These are phyloP conservation scores for Otus scops DNA, from an alignment of 2,797 vertebrate genomes.

Conservation along the genomic window DNA sequence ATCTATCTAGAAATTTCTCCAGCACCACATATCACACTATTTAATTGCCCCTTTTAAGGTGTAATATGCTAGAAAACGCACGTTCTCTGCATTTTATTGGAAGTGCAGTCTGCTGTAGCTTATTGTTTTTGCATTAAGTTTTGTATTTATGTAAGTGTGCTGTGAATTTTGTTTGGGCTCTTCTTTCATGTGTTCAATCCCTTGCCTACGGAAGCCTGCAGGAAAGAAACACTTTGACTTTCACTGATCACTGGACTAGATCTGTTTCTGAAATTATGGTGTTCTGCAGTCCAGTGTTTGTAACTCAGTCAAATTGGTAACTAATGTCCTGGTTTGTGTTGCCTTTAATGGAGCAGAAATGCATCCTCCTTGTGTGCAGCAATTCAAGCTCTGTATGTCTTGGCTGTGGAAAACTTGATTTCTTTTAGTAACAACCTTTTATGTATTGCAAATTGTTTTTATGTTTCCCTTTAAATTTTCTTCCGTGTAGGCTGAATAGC, in stretches of 20 bases:
- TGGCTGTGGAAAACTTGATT: not conserved
- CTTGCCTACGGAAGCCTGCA: not conserved
- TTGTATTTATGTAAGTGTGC: not conserved
- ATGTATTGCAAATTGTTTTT: not conserved
- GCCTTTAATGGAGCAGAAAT: not conserved
- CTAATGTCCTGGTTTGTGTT: not conserved
- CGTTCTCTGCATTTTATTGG: not conserved
- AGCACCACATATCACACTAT: no score
- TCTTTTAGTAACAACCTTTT: not conserved
- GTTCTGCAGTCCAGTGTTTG: not conserved
- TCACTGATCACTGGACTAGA: not conserved
- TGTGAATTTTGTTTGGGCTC: not conserved
- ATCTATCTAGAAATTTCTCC: not conserved
- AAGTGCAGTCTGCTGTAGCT: not conserved
- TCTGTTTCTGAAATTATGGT: not conserved
- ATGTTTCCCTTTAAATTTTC: not conserved
- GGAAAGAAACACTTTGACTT: not conserved
- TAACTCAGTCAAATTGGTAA: not conserved
- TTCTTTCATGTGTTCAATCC: not conserved
- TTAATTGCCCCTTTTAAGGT: not conserved
- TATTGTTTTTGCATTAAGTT: not conserved
- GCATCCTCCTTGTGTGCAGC: not conserved
- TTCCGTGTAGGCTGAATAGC: not conserved
- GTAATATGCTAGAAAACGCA: not conserved
- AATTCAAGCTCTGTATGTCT: not conserved